These are phyloP conservation scores for Hippoglossus hippoglossus DNA, from an alignment of 2,797 vertebrate species.

Conservation along the genomic window DNA sequence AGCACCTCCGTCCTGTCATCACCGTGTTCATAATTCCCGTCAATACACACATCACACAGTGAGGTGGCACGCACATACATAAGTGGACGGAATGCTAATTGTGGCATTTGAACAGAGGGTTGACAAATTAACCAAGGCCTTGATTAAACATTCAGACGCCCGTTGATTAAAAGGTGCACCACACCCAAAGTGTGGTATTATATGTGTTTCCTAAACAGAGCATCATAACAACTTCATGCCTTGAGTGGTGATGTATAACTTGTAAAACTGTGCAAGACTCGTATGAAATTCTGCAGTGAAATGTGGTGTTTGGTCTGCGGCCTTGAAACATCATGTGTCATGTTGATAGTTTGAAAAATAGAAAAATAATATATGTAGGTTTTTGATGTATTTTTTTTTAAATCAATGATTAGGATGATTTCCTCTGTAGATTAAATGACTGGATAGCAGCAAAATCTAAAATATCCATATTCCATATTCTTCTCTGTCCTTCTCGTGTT, in stretches of 20 bases:
- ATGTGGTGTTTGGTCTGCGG: too few relatives aligned
- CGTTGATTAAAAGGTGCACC: slow-evolving; percentile 20
- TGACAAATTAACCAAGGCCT: slow-evolving; percentile 69
- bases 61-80: slow-evolving; percentile 90
- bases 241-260: background rate
- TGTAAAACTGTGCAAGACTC: background rate
- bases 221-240: background rate
- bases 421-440: background rate
- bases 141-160: slow-evolving; percentile 73
- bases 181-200: background rate
- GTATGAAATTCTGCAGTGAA: background rate
- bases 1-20: slow-evolving; percentile 21
- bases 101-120: slow-evolving; percentile 83
- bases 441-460: too few relatives aligned
- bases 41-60: slow-evolving; percentile 49
- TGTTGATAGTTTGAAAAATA: too few relatives aligned
- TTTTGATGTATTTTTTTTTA: too few relatives aligned
- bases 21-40: slow-evolving; percentile 45
- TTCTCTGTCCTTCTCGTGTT: background rate
- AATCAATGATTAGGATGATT: background rate
- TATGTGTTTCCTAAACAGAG: slow-evolving; percentile 1
- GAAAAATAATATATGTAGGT: too few relatives aligned
- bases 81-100: slow-evolving; percentile 93
- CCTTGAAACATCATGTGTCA: too few relatives aligned
- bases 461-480: background rate